Conservation (phyloP, 2,888 invertebrate genomes). For the Homarus gammarus region DNA sequence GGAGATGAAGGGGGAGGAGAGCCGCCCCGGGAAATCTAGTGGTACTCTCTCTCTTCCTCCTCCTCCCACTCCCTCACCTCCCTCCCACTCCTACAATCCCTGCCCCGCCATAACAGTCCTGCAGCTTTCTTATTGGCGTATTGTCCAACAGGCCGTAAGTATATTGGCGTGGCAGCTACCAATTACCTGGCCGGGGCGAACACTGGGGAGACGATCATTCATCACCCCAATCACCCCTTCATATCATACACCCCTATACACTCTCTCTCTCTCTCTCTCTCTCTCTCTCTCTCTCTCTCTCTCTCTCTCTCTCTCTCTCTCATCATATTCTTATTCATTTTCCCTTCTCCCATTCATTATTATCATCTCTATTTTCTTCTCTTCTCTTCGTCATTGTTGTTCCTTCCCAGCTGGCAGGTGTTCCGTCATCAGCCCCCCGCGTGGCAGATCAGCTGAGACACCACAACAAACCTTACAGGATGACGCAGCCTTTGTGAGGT, state of each 20-base stretch:
- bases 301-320: conserved; percentile 15
- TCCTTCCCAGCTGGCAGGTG: no score
- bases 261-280: not conserved
- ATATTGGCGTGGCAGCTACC: conserved; percentile 41
- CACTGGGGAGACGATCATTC: conserved; percentile 21
- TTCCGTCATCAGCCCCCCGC: no score
- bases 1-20: no score
- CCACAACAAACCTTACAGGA: no score
- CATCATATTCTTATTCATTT: not conserved
- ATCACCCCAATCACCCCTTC: conserved; percentile 41
- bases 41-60: not conserved
- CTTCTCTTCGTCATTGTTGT: no score
- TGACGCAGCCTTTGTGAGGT: no score
- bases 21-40: no score
- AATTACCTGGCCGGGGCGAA: conserved; percentile 28
- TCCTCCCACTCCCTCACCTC: not conserved
- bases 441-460: no score
- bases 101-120: conserved; percentile 15
- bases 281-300: not conserved
- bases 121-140: conserved; percentile 15
- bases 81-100: not conserved
- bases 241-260: no score
- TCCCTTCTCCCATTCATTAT: not conserved
- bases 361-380: not conserved
- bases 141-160: conserved; percentile 41